A percentile compares a stretch with the other conserved stretches of the same genome.
phyloP scores from a whole-genome alignment of 2,113 vertebrate species.

The Cavia aperea region DNA sequence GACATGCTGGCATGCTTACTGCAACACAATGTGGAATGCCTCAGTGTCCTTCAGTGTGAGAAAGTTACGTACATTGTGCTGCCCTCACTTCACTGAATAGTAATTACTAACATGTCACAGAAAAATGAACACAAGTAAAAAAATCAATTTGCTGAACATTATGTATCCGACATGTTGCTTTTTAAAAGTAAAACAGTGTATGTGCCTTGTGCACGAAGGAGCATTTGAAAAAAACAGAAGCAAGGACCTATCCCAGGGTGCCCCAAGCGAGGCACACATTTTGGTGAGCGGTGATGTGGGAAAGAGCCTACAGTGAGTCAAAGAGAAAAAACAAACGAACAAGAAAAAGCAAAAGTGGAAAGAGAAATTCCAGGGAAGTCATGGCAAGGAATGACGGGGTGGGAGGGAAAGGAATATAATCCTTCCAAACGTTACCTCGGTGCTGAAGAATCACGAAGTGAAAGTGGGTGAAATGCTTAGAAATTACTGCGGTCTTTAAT shows the following conservation, averaged over 20 bases:
- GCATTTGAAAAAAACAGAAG: not conserved
- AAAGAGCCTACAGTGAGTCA: rapidly evolving
- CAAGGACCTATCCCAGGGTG: rapidly evolving
- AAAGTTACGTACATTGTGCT: not conserved
- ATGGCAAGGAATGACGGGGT: not conserved
- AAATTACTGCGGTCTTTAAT: not conserved
- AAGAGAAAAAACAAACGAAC: not conserved
- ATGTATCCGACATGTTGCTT: rapidly evolving
- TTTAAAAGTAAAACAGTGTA: not conserved
- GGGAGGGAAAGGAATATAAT: not conserved
- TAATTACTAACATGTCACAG: not conserved
- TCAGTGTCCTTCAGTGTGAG: not conserved
- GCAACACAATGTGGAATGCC: rapidly evolving
- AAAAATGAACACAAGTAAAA: not conserved
- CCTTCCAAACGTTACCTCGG: not conserved
- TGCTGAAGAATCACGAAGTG: not conserved
- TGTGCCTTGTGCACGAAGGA: rapidly evolving
- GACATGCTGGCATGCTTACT: rapidly evolving
- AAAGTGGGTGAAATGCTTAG: not conserved
- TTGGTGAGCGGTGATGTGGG: not conserved
- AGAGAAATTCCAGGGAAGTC: not conserved
- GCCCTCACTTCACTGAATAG: not conserved
- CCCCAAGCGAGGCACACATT: not conserved
- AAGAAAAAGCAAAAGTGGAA: not conserved
- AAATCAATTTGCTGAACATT: not conserved